Evolutionary conservation across 2,888 invertebrate species (phyloP).

Genomic region (Chirona hameri): DNA sequence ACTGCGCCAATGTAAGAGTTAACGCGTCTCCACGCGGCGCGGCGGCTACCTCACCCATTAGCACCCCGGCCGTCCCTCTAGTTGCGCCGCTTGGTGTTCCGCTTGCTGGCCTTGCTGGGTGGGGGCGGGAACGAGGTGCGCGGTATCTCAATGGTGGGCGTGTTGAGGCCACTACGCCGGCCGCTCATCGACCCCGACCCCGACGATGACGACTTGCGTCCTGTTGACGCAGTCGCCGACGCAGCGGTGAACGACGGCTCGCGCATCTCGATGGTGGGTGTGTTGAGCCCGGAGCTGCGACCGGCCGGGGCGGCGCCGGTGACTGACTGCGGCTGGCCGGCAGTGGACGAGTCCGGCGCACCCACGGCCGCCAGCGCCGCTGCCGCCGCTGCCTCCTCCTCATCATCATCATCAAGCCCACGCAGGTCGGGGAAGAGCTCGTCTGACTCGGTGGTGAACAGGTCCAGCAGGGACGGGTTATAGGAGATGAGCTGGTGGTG

Average conservation of each 20-base stretch:
- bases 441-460: neutral
- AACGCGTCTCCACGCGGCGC: too few relatives aligned
- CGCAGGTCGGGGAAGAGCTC: constrained; percentile 14
- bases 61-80: neutral
- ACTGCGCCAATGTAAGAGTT: too few relatives aligned
- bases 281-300: neutral
- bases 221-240: neutral
- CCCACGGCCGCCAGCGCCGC: neutral
- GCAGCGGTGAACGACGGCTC: neutral
- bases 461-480: constrained; percentile 22
- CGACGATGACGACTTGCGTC: neutral
- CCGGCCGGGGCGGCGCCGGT: neutral
- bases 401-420: neutral
- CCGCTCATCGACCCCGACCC: neutral
- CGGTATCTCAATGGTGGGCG: neutral
- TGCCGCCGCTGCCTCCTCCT: neutral
- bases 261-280: neutral
- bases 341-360: neutral
- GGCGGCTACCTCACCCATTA: too few relatives aligned
- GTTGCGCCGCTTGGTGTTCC: neutral
- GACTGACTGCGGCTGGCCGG: neutral
- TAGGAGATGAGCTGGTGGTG: neutral
- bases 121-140: neutral
- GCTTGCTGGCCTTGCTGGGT: neutral
- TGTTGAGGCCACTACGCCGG: neutral